Percentiles rank a stretch among this genome's conserved stretches.
These are phyloP conservation scores for Macrocentrus cingulum DNA, from an alignment of 1,140 invertebrate species.

Conservation along the genomic window DNA sequence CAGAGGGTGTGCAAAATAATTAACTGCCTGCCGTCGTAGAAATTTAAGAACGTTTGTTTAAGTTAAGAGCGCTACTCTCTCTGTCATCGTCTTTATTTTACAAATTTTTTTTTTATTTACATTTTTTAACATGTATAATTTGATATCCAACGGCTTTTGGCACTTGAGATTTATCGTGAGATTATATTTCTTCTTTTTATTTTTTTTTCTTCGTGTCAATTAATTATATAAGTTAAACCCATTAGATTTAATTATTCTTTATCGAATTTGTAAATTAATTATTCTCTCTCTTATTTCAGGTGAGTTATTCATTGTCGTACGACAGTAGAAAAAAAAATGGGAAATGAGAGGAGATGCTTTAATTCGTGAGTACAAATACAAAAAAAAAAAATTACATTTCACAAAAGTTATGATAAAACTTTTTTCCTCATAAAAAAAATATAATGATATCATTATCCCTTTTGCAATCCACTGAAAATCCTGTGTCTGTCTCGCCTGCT, in stretches of 20 bases:
- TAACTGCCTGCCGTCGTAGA: constrained; percentile 36
- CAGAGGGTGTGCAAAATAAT: too few relatives aligned
- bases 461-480: background rate
- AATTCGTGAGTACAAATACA: constrained; percentile 5
- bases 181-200: background rate
- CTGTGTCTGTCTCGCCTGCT: background rate
- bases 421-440: background rate
- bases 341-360: background rate
- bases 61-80: constrained; percentile 32
- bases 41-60: constrained; percentile 45
- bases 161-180: constrained; percentile 15
- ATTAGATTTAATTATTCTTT: constrained; percentile 1
- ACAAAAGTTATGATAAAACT: background rate
- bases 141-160: constrained; percentile 26
- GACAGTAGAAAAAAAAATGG: too few relatives aligned
- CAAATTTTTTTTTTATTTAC: constrained; percentile 11
- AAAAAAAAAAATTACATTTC: background rate
- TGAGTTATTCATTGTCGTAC: background rate
- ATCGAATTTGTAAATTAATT: background rate
- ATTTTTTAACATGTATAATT: constrained; percentile 18
- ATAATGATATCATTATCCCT: background rate
- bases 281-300: constrained; percentile 1
- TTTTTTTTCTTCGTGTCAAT: background rate
- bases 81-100: constrained; percentile 11
- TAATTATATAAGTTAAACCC: background rate